Percentiles rank a stretch among this genome's conserved stretches.
phyloP scores from a whole-genome alignment of 2,797 vertebrate species.

The Lates japonicus region DNA sequence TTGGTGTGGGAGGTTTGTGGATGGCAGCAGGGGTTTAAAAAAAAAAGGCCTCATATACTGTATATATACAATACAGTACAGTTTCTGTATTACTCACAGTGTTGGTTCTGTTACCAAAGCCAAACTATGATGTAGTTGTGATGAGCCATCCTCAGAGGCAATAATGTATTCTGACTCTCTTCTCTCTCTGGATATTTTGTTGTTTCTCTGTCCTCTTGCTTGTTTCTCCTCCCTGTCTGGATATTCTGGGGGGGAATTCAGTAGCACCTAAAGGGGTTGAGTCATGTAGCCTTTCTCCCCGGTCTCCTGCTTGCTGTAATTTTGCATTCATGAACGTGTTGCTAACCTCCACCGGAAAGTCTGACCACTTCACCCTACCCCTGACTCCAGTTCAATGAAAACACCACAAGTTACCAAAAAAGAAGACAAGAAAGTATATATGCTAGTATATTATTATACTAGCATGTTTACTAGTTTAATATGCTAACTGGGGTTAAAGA shows the following conservation, averaged over 20 bases:
- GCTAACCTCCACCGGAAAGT: conserved; percentile 81
- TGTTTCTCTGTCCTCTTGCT: conserved; percentile 54
- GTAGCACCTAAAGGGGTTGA: conserved; percentile 82
- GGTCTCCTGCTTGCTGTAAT: conserved; percentile 94
- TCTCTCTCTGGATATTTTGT: conserved; percentile 61
- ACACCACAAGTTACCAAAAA: conserved; percentile 83
- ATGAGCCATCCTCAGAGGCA: conserved; percentile 81
- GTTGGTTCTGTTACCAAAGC: conserved; percentile 83
- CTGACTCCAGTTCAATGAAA: conserved; percentile 85
- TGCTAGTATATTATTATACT: conserved; percentile 49
- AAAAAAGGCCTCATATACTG: conserved; percentile 62
- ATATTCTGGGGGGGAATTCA: conserved; percentile 63
- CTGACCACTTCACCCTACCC: conserved; percentile 90
- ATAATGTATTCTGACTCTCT: conserved; percentile 68
- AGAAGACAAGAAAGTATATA: conserved; percentile 67
- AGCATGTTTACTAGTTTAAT: conserved; percentile 46
- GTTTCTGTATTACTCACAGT: conserved; percentile 75
- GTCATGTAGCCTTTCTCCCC: conserved; percentile 78
- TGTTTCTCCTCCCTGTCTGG: conserved; percentile 48
- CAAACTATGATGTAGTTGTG: conserved; percentile 78
- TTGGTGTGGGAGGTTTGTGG: conserved; percentile 20
- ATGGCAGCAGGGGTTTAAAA: conserved; percentile 41
- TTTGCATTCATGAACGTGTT: conserved; percentile 94
- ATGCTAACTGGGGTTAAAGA: conserved; percentile 78
- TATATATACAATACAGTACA: conserved; percentile 71